Base-by-base conservation (phyloP, 1,140 invertebrate species). In the Trachymyrmex septentrionalis region DNA sequence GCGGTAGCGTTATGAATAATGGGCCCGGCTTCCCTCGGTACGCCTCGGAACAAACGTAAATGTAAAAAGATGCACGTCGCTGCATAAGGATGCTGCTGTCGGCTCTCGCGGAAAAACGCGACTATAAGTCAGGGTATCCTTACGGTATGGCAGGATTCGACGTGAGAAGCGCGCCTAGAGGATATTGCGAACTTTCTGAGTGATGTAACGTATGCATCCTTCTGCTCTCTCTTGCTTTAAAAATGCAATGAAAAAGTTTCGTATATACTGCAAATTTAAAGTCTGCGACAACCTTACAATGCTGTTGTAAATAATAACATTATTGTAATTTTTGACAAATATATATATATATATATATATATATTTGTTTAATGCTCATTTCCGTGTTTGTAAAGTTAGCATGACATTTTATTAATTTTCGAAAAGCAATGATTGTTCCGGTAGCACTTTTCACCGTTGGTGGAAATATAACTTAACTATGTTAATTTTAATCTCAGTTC, bases 1-100 rank as follows among this genome's bases (percentile, higher is more conserved):
- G 44, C 16, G 48, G 27, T 27, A 73, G 30, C 19, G 21, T 53
- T 84, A 77, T 84, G 80, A 84, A 84, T 84, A 84, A 84, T 84
- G 69, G 80, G 55, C 10, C 27, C 24, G 44, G 34, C 34, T 82
- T 73, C 19, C 7, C 80, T 55, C 48, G 59, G 48, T 69, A 30
- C 67, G 24, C 21, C 19, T 59, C 38, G 24, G 80, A 61, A 71
- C 66, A 59, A 72, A 61, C 67, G 50, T 82, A 82, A 82, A 82
- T 73, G 80, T 55, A 84, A 73, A 84, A 84, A 75, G 38, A 84
- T 73, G 80, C 44, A 34, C 19, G 55, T 21, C 19, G 67, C 27
- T 50, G 38, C 69, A 71, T 57, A 57, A 71, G 21, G 64, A 81
- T 57, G 80, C 24, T 44, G 14, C 66, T 30, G 67, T 73, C 34